These are phyloP conservation scores for Aphelenchoides fujianensis DNA, from an alignment of 1,140 invertebrate species.

Conservation along the genomic window DNA sequence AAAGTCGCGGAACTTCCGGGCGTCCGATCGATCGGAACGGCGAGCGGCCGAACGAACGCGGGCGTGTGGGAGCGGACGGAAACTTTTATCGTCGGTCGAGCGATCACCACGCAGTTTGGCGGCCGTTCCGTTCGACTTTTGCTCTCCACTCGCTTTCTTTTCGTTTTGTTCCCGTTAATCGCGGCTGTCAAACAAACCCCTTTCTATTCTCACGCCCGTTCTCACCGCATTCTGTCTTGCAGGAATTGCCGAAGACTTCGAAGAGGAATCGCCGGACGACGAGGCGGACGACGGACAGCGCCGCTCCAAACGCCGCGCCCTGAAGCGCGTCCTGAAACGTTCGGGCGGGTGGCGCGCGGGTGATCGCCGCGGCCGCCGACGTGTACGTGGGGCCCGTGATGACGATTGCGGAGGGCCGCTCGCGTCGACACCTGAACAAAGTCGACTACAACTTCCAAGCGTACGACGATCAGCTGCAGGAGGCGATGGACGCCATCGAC, in stretches of 20 bases:
- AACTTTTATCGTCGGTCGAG: no score
- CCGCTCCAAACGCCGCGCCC: conserved; percentile 51
- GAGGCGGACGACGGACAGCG: conserved; percentile 47
- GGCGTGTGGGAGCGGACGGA: no score
- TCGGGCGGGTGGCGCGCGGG: not conserved
- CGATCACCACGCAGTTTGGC: no score
- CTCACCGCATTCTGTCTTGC: not conserved
- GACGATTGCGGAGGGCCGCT: conserved; percentile 56
- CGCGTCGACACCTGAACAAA: conserved; percentile 39
- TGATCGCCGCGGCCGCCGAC: no score
- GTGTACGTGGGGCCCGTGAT: conserved; percentile 44
- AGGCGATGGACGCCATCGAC: conserved; percentile 46
- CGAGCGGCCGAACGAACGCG: no score
- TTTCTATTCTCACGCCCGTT: no score
- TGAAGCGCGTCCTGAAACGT: conserved; percentile 41
- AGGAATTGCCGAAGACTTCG: not conserved
- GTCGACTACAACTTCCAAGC: conserved; percentile 58
- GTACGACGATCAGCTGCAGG: conserved; percentile 55
- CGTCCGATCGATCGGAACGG: no score
- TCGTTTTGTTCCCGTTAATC: no score
- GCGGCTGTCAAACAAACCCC: no score
- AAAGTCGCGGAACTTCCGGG: no score
- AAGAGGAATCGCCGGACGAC: conserved; percentile 24
- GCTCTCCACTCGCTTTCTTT: no score
- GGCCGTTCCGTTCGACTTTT: no score